These are phyloP conservation scores for Notiomystis cincta DNA, from an alignment of 2,113 vertebrate genomes.

Conservation along the genomic window DNA sequence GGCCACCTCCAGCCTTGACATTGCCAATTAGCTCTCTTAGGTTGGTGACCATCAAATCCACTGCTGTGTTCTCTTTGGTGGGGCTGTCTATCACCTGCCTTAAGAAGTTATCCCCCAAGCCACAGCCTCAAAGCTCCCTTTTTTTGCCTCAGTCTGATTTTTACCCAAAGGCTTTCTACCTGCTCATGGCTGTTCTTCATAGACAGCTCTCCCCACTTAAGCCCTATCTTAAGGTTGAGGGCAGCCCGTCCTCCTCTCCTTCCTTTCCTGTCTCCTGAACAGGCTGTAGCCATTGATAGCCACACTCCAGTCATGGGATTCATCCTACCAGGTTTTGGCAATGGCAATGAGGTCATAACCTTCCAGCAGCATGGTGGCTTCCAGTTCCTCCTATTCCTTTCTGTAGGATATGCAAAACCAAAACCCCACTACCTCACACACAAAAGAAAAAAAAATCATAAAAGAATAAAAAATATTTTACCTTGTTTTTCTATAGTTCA, in stretches of 20 bases:
- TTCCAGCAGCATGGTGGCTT: background rate
- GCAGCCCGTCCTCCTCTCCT: background rate
- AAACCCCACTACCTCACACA: accelerated
- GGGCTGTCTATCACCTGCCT: background rate
- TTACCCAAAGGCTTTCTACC: background rate
- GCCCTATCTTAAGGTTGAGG: background rate
- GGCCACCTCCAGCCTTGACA: background rate
- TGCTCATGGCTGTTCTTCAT: background rate
- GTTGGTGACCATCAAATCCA: background rate
- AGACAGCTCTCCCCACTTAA: background rate
- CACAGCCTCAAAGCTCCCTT: background rate
- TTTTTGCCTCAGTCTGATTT: background rate
- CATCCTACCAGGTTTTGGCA: background rate
- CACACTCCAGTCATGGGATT: background rate
- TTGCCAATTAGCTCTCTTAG: background rate
- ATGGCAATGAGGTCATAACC: accelerated
- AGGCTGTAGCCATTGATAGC: background rate
- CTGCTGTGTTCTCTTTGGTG: accelerated
- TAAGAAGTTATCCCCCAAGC: background rate
- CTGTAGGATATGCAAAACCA: background rate
- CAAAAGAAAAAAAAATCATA: background rate
- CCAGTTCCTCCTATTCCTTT: background rate
- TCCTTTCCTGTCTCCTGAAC: background rate
- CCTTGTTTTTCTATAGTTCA: background rate
- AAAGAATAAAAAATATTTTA: background rate